Evolutionary conservation across 2,113 vertebrate genomes (phyloP), one percentile per base, ranked within the genome.

Genomic region (Dolichallabes microphthalmus): DNA sequence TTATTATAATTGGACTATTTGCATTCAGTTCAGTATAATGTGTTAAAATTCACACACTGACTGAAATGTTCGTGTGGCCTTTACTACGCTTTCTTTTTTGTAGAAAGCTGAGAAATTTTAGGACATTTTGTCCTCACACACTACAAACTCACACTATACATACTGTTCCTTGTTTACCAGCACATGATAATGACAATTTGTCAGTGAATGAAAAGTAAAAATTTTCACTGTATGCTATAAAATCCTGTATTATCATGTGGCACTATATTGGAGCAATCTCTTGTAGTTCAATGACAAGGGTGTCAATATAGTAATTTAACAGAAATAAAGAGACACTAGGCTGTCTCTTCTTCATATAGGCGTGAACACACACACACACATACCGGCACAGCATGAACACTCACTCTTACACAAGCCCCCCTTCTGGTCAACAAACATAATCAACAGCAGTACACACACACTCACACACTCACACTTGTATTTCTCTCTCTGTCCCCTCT

Each of bases 11-110:
- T 85, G 57, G 68, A 85, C 35, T 61, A 60, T 52, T 55, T 80
- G 66, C 53, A 71, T 19, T 61, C 14, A 5, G 63, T 80, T 85
- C 39, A 79, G 63, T 80, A 64, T 84, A 61, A 77, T 80, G 32
- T 80, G 60, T 84, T 63, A 58, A 85, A 52, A 45, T 35, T 58
- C 32, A 35, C 35, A 66, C 66, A 39, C 53, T 71, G 25, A 80
- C 64, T 58, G 64, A 71, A 71, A 69, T 39, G 83, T 84, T 39
- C 32, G 50, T 52, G 22, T 71, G 66, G 11, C 17, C 35, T 74
- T 81, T 74, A 50, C 30, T 63, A 45, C 7, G 75, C 76, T 80
- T 79, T 73, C 79, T 86, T 78, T 86, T 82, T 83, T 86, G 32
- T 64, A 82, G 55, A 76, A 76, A 86, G 39, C 27, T 73, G 17